Conservation (phyloP, 2,888 invertebrate genomes). For the Polymixis flavicincta region DNA sequence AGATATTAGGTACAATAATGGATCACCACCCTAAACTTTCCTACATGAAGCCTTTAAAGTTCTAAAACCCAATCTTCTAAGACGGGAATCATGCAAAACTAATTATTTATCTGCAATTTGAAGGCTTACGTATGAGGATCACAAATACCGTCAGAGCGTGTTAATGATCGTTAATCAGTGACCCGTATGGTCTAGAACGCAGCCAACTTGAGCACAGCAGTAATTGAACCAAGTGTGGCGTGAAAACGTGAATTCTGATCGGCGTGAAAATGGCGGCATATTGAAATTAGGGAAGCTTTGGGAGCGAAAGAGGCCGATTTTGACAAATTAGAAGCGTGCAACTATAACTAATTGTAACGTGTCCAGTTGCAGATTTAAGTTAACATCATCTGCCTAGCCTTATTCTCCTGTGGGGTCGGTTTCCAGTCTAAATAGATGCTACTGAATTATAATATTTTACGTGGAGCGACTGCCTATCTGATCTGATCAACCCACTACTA, state of each 20-base stretch:
- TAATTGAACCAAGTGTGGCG: slow-evolving; percentile 50
- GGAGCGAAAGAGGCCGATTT: background rate
- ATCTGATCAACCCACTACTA: background rate
- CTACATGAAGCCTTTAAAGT: background rate
- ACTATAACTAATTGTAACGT: background rate
- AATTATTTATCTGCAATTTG: slow-evolving; percentile 22
- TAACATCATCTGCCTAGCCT: background rate
- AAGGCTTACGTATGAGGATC: slow-evolving; percentile 28
- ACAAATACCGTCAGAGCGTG: slow-evolving; percentile 39
- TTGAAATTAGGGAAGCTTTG: slow-evolving; percentile 29
- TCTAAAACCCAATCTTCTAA: slow-evolving; percentile 13
- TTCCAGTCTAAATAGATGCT: background rate
- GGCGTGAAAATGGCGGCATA: slow-evolving; percentile 35
- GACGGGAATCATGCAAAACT: slow-evolving; percentile 7
- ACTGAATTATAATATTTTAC: background rate
- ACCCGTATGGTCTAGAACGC: slow-evolving; percentile 50
- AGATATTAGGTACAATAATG: background rate
- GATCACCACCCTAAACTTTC: background rate
- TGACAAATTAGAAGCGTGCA: background rate
- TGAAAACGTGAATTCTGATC: slow-evolving; percentile 38
- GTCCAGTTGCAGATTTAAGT: too few species aligned
- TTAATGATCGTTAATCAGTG: slow-evolving; percentile 52
- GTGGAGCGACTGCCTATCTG: background rate
- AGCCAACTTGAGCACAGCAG: slow-evolving; percentile 31
- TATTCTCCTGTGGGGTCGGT: background rate